A percentile compares a stretch with the other conserved stretches of the same genome.
These are phyloP conservation scores for Sturmia bella DNA, from an alignment of 2,888 invertebrate species.

Conservation along the genomic window DNA sequence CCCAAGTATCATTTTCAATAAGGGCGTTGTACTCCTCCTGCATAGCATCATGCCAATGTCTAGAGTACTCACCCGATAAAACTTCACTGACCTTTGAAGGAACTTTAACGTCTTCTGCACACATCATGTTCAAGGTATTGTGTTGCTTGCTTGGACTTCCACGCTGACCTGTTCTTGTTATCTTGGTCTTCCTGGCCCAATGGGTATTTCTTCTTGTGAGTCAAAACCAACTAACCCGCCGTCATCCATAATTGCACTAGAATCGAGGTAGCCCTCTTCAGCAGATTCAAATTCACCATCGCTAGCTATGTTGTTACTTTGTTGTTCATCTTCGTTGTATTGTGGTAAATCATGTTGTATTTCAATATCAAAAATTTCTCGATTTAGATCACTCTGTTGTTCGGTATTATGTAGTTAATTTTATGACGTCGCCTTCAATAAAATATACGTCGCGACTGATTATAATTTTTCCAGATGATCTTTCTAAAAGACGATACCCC, in stretches of 20 bases:
- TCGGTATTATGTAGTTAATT: neutral
- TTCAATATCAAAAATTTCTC: too few relatives aligned
- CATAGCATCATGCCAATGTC: conserved; percentile 61
- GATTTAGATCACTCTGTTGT: too few relatives aligned
- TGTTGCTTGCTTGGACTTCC: conserved; percentile 66
- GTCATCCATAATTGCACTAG: conserved; percentile 19
- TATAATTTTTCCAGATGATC: conserved; percentile 16
- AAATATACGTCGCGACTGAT: conserved; percentile 49
- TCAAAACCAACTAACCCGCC: too few relatives aligned
- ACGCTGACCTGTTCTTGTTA: conserved; percentile 41
- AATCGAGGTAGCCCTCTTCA: conserved; percentile 6
- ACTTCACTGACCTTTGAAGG: conserved; percentile 63
- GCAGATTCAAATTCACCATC: too few relatives aligned
- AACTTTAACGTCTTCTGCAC: conserved; percentile 42
- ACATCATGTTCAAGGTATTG: conserved; percentile 48
- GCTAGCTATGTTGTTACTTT: too few relatives aligned
- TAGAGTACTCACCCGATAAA: conserved; percentile 52
- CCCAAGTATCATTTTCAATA: conserved; percentile 51
- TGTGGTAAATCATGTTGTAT: too few relatives aligned
- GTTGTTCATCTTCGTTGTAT: too few relatives aligned
- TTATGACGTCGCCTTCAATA: conserved; percentile 6
- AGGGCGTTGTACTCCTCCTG: conserved; percentile 61
- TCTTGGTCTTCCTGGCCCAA: conserved; percentile 51
- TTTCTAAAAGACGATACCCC: conserved; percentile 44
- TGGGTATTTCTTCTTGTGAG: neutral